phyloP scores from a whole-genome alignment of 2,113 vertebrate species.

The Tetrao urogallus region DNA sequence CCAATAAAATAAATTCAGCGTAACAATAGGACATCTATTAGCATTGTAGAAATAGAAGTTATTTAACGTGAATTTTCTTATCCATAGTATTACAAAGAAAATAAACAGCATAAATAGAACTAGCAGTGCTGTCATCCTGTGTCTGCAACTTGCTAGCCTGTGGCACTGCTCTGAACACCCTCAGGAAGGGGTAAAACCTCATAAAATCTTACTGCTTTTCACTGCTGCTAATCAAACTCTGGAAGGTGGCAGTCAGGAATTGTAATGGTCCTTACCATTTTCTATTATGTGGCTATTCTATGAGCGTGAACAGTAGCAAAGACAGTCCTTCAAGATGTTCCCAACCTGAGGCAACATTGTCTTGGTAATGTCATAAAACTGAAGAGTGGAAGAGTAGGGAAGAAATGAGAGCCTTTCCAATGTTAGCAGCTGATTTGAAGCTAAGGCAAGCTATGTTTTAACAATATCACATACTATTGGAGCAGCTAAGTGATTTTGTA shows the following conservation, averaged over 20 bases:
- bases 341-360: background rate
- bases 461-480: background rate
- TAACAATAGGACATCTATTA: background rate
- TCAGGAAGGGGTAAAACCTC: background rate
- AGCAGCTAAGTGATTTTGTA: background rate
- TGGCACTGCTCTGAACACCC: background rate
- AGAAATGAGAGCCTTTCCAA: background rate
- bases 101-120: background rate
- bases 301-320: background rate
- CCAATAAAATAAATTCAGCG: background rate
- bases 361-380: background rate
- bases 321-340: background rate
- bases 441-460: background rate
- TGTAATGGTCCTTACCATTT: background rate
- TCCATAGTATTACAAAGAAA: background rate
- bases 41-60: background rate
- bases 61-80: slow-evolving; percentile 24
- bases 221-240: background rate
- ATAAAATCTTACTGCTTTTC: background rate
- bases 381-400: background rate
- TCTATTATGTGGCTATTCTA: background rate
- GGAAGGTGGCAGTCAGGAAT: background rate
- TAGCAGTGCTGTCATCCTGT: background rate
- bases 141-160: background rate
- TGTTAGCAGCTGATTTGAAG: background rate